Evolutionary conservation across 2,797 vertebrate species (phyloP).

Genomic region (Pristis pectinata): DNA sequence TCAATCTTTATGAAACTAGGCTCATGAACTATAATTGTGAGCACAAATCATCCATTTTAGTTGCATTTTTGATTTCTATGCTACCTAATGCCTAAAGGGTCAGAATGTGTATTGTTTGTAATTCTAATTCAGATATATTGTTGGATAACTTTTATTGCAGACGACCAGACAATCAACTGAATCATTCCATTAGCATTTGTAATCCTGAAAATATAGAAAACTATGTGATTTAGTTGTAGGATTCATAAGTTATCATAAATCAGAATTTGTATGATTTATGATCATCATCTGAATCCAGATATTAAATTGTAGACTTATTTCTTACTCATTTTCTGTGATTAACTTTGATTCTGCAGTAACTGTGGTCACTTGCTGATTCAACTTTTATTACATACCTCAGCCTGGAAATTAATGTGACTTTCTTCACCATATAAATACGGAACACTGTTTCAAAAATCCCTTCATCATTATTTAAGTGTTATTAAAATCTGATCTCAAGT

Average conservation of each 20-base stretch:
- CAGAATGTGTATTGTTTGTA: slow-evolving; percentile 7
- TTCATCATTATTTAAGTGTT: background rate
- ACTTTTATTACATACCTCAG: background rate
- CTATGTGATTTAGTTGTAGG: background rate
- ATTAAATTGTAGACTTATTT: background rate
- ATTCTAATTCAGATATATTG: background rate
- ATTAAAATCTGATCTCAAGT: background rate
- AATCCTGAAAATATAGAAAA: background rate
- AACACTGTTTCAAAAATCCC: background rate
- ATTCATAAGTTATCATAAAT: background rate
- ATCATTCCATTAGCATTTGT: background rate
- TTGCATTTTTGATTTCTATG: background rate
- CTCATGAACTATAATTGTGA: background rate
- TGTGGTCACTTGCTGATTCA: background rate
- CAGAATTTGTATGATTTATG: background rate
- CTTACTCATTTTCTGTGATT: background rate
- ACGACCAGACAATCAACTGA: background rate
- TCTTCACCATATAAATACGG: background rate
- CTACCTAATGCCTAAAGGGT: background rate
- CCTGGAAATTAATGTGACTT: background rate
- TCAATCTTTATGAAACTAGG: background rate
- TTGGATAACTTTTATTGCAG: background rate
- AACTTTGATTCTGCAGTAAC: background rate
- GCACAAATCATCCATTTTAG: background rate
- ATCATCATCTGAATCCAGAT: background rate